phyloP scores from a whole-genome alignment of 2,888 invertebrate species.

The Sesamia inferens region DNA sequence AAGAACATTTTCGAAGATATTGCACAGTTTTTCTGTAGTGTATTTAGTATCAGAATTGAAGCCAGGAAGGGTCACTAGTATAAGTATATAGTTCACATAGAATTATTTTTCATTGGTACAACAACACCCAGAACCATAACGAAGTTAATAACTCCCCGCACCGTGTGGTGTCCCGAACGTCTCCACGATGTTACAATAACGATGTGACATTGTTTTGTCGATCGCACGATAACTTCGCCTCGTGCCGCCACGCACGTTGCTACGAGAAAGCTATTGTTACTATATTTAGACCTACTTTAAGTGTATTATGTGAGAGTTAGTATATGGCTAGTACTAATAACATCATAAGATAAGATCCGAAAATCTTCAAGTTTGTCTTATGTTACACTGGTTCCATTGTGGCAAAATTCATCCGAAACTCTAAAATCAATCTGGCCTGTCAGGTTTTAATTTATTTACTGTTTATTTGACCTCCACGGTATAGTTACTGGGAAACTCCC shows the following conservation, averaged over 20 bases:
- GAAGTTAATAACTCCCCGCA: constrained; percentile 1
- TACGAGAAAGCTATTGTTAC: constrained; percentile 13
- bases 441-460: not conserved
- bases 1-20: too few species aligned
- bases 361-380: not conserved
- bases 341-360: not conserved
- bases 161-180: not conserved
- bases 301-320: constrained; percentile 4
- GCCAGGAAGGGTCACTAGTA: too few species aligned
- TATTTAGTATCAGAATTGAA: too few species aligned
- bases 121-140: not conserved
- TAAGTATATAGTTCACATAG: too few species aligned
- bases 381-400: not conserved
- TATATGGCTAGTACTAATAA: not conserved
- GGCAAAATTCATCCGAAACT: not conserved
- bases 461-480: not conserved
- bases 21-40: too few species aligned
- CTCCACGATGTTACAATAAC: constrained; percentile 17
- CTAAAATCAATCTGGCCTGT: not conserved
- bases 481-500: too few species aligned
- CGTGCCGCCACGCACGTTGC: not conserved
- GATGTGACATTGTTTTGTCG: constrained; percentile 33
- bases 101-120: not conserved
- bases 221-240: constrained; percentile 25
- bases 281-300: not conserved